Percentiles rank a stretch among this genome's conserved stretches.
phyloP scores from a whole-genome alignment of 2,113 vertebrate species.

The Nyctibius bracteatus region DNA sequence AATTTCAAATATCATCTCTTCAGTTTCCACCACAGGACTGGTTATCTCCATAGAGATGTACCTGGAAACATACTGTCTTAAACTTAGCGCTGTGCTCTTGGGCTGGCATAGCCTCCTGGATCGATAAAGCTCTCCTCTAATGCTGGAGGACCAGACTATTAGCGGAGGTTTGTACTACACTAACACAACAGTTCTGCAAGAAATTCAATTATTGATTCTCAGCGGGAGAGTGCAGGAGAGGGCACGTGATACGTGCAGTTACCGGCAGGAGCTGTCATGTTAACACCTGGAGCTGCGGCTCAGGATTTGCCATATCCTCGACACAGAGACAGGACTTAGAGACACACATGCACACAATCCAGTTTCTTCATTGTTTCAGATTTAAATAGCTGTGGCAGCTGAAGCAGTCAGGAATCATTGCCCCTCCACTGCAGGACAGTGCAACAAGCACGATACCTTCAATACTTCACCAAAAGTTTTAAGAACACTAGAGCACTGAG shows the following conservation, averaged over 20 bases:
- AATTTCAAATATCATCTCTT: background rate
- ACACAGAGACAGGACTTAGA: background rate
- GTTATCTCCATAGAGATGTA: background rate
- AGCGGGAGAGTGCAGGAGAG: background rate
- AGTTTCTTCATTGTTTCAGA: background rate
- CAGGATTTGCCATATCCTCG: background rate
- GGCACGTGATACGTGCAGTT: rapidly evolving
- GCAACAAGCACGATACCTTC: background rate
- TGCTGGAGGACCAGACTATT: background rate
- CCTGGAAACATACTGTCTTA: background rate
- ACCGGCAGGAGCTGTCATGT: background rate
- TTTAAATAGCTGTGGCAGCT: background rate
- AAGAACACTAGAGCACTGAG: background rate
- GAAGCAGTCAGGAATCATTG: background rate
- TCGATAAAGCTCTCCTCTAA: background rate
- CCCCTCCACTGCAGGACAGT: background rate
- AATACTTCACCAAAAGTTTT: background rate
- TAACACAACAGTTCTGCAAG: background rate
- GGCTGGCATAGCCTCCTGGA: background rate
- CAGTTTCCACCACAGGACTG: background rate
- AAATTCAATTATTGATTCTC: background rate
- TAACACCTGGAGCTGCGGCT: background rate
- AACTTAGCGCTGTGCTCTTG: background rate
- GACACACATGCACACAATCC: background rate
- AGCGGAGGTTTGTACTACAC: background rate